A percentile compares a stretch with the other conserved stretches of the same genome.
Conservation (phyloP, 2,113 vertebrate genomes). For the Sterrhoptilus dennistouni region DNA sequence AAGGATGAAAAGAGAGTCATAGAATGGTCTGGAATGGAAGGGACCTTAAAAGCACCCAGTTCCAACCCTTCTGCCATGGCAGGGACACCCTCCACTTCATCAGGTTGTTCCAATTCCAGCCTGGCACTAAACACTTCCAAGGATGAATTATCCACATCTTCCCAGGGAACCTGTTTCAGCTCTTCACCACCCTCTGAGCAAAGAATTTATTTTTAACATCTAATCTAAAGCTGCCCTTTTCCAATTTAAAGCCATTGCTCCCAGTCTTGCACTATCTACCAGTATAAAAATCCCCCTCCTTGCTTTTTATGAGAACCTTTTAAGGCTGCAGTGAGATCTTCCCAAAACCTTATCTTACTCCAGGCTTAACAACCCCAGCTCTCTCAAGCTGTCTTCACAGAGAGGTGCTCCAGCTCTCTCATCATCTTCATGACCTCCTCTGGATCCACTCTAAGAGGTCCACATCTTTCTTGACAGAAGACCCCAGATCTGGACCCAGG, state of each 20-base stretch:
- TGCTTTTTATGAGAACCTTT: not conserved
- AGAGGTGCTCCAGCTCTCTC: not conserved
- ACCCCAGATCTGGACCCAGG: not conserved
- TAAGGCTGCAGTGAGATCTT: not conserved
- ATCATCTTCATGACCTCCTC: not conserved
- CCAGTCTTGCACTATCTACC: not conserved
- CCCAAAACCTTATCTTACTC: not conserved
- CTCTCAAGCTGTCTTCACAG: not conserved
- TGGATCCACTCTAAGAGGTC: not conserved
- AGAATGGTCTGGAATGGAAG: not conserved
- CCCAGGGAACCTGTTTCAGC: not conserved
- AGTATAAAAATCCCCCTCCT: not conserved
- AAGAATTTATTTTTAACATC: not conserved
- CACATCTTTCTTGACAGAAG: not conserved
- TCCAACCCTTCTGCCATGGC: not conserved
- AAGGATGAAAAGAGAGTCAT: not conserved
- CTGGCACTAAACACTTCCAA: not conserved
- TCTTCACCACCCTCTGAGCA: not conserved
- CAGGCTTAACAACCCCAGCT: not conserved
- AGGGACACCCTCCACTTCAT: not conserved
- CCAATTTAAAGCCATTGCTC: not conserved
- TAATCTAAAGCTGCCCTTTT: not conserved
- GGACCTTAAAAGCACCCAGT: not conserved
- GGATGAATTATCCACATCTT: not conserved
- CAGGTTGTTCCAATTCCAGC: not conserved